A percentile compares a stretch with the other conserved stretches of the same genome.
Conservation (phyloP, 2,888 invertebrate species). For the Lamellibrachia columna region DNA sequence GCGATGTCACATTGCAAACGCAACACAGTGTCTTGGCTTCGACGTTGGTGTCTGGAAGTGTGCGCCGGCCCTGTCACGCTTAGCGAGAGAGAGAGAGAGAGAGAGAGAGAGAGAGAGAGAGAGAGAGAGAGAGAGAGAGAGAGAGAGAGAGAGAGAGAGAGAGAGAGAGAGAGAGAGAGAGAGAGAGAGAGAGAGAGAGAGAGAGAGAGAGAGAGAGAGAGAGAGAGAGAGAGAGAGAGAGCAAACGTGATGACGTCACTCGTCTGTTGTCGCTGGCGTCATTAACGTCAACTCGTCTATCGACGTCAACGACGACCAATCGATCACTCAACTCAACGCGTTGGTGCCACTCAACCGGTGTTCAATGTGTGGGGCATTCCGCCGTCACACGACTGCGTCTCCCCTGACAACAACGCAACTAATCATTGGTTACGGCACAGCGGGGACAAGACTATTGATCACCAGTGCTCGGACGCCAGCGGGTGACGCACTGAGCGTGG, state of each 20-base stretch:
- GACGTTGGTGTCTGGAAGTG: too few relatives aligned
- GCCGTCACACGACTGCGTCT: not conserved
- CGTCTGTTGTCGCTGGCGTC: not conserved
- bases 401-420: not conserved
- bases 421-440: conserved; percentile 6
- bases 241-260: not conserved
- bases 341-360: not conserved
- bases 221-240: not conserved
- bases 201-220: too few relatives aligned
- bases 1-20: too few relatives aligned
- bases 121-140: too few relatives aligned
- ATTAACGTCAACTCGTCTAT: conserved; percentile 1
- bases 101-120: too few relatives aligned
- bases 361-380: not conserved
- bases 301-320: not conserved
- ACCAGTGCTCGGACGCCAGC: not conserved
- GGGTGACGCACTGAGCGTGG: not conserved
- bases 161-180: too few relatives aligned
- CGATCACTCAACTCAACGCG: not conserved
- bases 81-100: too few relatives aligned
- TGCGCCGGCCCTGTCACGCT: too few relatives aligned
- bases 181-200: too few relatives aligned
- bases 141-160: too few relatives aligned
- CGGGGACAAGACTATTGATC: not conserved
- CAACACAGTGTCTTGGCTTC: too few relatives aligned